A percentile compares a stretch with the other conserved stretches of the same genome.
Conservation (phyloP, 2,888 invertebrate species). For the Cybosia mesomella region DNA sequence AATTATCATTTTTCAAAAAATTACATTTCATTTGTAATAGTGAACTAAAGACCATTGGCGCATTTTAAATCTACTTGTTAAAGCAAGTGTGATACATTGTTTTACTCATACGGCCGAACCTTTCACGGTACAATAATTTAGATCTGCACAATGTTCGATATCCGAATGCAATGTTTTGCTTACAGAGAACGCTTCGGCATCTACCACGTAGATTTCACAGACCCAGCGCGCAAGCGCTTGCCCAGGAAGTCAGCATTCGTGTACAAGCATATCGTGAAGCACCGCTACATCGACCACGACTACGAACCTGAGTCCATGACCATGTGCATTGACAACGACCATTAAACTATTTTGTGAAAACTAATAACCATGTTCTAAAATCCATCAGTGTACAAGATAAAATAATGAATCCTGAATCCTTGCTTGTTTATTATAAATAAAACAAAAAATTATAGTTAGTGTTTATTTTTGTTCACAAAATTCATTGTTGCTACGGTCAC, state of each 20-base stretch:
- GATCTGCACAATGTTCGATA: no score
- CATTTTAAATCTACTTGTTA: no score
- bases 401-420: background rate
- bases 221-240: conserved; percentile 87
- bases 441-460: background rate
- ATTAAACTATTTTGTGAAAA: background rate
- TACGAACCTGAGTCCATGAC: conserved; percentile 65
- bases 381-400: background rate
- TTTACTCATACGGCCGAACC: no score
- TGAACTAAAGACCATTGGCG: no score
- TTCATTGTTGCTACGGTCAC: no score
- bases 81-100: no score
- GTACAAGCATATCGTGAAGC: conserved; percentile 85
- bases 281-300: conserved; percentile 67
- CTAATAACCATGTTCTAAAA: background rate
- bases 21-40: no score
- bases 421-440: background rate
- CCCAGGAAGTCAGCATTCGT: conserved; percentile 88
- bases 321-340: conserved; percentile 61
- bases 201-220: conserved; percentile 89
- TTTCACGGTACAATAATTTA: no score
- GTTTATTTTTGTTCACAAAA: no score
- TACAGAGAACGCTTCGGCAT: conserved; percentile 89
- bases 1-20: no score
- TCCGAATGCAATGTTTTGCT: conserved; percentile 37